These are phyloP conservation scores for Drosophila kanekoi DNA, from an alignment of 2,888 invertebrate genomes.

Conservation along the genomic window DNA sequence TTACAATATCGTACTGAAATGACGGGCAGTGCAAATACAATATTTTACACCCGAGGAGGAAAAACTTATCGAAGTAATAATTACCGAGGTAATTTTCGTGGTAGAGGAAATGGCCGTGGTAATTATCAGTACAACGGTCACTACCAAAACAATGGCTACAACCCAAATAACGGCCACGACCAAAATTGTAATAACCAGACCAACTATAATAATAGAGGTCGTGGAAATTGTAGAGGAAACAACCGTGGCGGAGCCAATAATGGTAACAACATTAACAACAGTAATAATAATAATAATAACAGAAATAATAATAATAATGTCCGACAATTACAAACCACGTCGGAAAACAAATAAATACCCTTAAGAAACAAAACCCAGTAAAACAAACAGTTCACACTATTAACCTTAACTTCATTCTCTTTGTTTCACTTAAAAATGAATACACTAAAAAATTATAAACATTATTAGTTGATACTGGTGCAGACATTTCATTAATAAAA, in stretches of 20 bases:
- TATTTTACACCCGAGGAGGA: background rate
- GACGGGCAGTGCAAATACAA: background rate
- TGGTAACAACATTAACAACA: background rate
- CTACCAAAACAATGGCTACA: background rate
- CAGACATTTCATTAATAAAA: too few species aligned
- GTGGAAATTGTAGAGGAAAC: background rate
- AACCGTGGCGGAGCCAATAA: background rate
- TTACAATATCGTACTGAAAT: background rate
- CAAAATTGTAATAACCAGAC: background rate
- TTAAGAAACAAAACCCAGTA: too few species aligned
- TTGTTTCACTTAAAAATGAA: too few species aligned
- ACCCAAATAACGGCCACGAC: background rate
- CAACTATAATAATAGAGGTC: too few species aligned
- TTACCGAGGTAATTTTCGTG: background rate
- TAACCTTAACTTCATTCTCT: too few species aligned
- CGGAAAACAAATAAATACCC: too few species aligned
- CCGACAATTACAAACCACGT: too few species aligned
- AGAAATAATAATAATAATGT: too few species aligned
- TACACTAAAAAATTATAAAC: too few species aligned
- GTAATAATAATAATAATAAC: background rate
- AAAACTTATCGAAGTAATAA: background rate
- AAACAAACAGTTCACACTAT: too few species aligned
- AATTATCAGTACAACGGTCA: background rate
- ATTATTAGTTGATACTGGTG: too few species aligned
- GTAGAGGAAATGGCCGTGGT: constrained; percentile 3